Evolutionary conservation across 2,888 invertebrate species (phyloP), one percentile per base, ranked within the genome.

Genomic region (Lottia scabra): DNA sequence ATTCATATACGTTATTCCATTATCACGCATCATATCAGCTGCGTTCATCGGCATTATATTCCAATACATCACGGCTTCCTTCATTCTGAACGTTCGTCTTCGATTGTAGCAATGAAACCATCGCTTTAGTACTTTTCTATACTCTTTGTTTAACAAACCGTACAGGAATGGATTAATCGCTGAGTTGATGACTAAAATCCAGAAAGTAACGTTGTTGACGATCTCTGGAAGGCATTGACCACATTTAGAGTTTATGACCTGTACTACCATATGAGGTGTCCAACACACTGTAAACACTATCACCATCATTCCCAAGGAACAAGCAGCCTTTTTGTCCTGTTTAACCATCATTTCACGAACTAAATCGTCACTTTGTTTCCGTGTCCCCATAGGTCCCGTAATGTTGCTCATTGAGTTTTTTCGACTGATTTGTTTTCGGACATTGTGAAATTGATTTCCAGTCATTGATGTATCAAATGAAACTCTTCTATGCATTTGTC

Each of bases 321-420:
- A 73, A 3, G 84, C 76, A 0, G 86, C 86, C 67, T 85, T 86
- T 63, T 83, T 84, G 77, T 85, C 85, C 62, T 86, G 86, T n/a
- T 83, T 80, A 12, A 81, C 75, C 12, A 86, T 72, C 43, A 83
- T 79, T 38, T 85, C 84, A 65, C 80, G 78, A 1, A 85, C 85
- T 45, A 84, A 76, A 27, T 85, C 84, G 63, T 81, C 83, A 65
- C 78, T 78, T 66, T 80, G 78, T 30, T 78, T 77, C 70, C 71
- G 74, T 43, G 71, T 26, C 2, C 19, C 30, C 5, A 16, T 65
- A 26, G 10, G 13, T n/a, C 65, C 65, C 12, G n/a, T 30, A 0
- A 65, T 65, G 30, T n/a, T 38, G n/a, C 43, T 65, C 65, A 38
- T n/a, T 27, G 65, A 43, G 15, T 27, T 26, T 27, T 65, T 65